Evolutionary conservation across 2,888 invertebrate species (phyloP).

Genomic region (Eupithecia vulgata): DNA sequence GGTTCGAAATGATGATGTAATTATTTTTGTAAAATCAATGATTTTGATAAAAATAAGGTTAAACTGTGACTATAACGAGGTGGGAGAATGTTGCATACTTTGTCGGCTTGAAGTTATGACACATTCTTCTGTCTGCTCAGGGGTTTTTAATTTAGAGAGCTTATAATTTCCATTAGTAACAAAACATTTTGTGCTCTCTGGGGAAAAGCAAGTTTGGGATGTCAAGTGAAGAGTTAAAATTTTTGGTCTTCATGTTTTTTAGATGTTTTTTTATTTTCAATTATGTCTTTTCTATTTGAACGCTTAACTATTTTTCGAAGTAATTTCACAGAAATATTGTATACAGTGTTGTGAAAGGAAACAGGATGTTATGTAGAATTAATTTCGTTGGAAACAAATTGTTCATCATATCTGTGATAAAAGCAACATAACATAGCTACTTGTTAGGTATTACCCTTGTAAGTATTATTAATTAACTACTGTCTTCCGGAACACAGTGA

Average conservation of each 20-base stretch:
- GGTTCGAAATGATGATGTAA: slow-evolving; percentile 44
- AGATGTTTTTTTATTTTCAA: not conserved
- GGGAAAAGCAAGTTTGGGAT: slow-evolving; percentile 69
- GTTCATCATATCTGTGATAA: slow-evolving; percentile 62
- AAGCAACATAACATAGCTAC: slow-evolving; percentile 53
- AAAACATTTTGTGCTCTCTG: slow-evolving; percentile 66
- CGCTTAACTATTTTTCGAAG: slow-evolving; percentile 6
- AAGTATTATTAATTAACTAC: slow-evolving; percentile 37
- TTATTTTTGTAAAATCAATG: slow-evolving; percentile 40
- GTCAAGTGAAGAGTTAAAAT: slow-evolving; percentile 79
- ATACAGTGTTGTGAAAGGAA: slow-evolving; percentile 18
- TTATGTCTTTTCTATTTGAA: not conserved
- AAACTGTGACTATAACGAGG: slow-evolving; percentile 72
- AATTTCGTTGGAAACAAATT: slow-evolving; percentile 42
- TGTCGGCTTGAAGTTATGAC: slow-evolving; percentile 71
- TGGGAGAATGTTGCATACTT: slow-evolving; percentile 67
- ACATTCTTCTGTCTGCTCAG: slow-evolving; percentile 64
- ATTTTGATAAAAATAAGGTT: slow-evolving; percentile 20
- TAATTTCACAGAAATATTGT: slow-evolving; percentile 27
- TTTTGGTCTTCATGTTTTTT: slow-evolving; percentile 57
- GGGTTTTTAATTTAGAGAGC: slow-evolving; percentile 63
- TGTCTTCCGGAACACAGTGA: slow-evolving; percentile 46
- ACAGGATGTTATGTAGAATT: slow-evolving; percentile 22
- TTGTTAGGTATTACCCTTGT: slow-evolving; percentile 44
- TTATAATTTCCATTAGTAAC: slow-evolving; percentile 57